phyloP scores from a whole-genome alignment of 1,140 invertebrate genomes.

The Drosophila leontia region DNA sequence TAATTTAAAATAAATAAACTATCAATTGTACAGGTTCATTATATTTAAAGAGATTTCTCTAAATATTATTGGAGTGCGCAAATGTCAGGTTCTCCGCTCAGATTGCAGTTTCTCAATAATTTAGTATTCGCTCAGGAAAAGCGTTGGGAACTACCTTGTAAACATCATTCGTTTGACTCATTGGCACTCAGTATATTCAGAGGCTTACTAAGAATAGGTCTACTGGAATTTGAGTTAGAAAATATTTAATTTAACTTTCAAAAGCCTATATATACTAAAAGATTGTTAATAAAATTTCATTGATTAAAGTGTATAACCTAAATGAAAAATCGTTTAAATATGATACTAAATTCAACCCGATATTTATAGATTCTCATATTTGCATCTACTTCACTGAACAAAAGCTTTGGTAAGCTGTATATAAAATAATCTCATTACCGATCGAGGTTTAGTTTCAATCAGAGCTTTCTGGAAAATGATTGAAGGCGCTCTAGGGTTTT shows the following conservation, averaged over 20 bases:
- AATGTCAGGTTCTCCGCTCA: not conserved
- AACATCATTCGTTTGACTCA: not conserved
- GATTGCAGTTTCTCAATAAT: not conserved
- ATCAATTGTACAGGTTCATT: not conserved
- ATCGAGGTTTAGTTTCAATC: not conserved
- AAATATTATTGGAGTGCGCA: not conserved
- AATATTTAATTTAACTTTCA: not conserved
- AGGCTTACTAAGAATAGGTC: not conserved
- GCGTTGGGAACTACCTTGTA: not conserved
- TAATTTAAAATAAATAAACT: not conserved
- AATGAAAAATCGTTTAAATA: not conserved
- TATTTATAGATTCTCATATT: not conserved
- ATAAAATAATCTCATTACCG: not conserved
- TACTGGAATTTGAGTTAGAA: not conserved
- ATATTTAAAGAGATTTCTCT: not conserved
- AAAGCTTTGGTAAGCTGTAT: constrained; percentile 4
- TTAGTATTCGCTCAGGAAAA: not conserved
- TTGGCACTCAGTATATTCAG: not conserved
- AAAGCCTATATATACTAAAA: not conserved
- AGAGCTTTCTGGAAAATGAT: not conserved
- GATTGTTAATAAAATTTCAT: not conserved
- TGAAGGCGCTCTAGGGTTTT: not conserved
- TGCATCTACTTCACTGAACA: not conserved
- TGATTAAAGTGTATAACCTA: not conserved
- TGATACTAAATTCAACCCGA: not conserved